Evolutionary conservation across 2,888 invertebrate genomes (phyloP), one percentile per base, ranked within the genome.

Genomic region (Leucophenga maculata): DNA sequence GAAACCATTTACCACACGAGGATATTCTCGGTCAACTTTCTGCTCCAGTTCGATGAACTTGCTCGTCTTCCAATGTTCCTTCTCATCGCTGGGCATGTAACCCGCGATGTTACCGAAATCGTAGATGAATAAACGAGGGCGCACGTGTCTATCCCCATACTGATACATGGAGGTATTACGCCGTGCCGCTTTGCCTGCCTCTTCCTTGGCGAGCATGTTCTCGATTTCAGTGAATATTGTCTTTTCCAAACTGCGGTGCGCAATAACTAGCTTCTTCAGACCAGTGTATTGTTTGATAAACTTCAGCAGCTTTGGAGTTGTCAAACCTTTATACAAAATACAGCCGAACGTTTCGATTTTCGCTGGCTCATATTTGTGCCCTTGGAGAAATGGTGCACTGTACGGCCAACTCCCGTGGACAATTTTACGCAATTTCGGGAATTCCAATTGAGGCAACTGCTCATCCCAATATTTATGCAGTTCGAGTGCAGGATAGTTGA

Each of bases 351-450:
- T 44, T 39, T 60, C 20, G 13, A 60, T 32, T 16, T 60, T 16
- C 16, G 11, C 13, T 8, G 3, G 9, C 4, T 16, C 6, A 18
- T 13, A 60, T 6, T 16, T 39, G 44, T 44, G 39, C 1, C 20
- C 20, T 18, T 8, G 39, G 9, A 60, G 44, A n/a, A 60, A 60
- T 11, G 44, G 18, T 20, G 4, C 20, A 3, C 11, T 16, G 14
- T 60, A 44, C 6, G 32, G n/a, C 60, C 60, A 60, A 20, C 39
- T 39, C 13, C 39, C 60, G 9, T 14, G 39, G 6, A 60, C 39
- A 16, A 60, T 16, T 39, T 60, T 60, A 4, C 60, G 60, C 18
- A 60, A 39, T 18, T 60, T 60, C 6, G 60, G 60, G 9, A 60
- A 60, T 32, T 39, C 39, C 6, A 60, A 16, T 11, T 9, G 1